Conservation (phyloP, 2,888 invertebrate genomes). For the Latrodectus hesperus region DNA sequence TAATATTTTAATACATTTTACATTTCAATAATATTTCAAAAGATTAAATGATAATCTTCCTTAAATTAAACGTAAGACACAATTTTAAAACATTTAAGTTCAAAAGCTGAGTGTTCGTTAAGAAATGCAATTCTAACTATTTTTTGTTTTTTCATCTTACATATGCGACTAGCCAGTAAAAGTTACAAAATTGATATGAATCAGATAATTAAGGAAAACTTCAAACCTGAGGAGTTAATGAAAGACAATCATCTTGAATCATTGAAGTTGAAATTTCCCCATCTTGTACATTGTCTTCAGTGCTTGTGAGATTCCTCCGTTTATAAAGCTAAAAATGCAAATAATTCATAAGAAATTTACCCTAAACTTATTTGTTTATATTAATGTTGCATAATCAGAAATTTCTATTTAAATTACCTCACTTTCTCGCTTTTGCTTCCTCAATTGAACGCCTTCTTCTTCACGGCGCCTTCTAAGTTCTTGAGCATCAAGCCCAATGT, state of each 20-base stretch:
- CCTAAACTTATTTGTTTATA: neutral
- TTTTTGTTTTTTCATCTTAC: too few relatives aligned
- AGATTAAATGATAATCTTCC: too few relatives aligned
- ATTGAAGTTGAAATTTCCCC: conserved; percentile 75
- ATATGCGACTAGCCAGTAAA: too few relatives aligned
- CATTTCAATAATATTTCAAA: too few relatives aligned
- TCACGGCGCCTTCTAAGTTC: conserved; percentile 93
- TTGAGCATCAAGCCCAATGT: conserved; percentile 91
- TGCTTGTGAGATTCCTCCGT: conserved; percentile 85
- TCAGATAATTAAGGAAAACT: neutral
- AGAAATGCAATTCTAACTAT: too few relatives aligned
- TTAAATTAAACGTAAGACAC: too few relatives aligned
- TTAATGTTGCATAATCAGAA: neutral
- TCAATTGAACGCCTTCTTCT: conserved; percentile 95
- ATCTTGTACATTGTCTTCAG: conserved; percentile 74
- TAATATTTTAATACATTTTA: too few relatives aligned
- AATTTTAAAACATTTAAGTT: too few relatives aligned
- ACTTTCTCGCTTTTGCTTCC: conserved; percentile 96
- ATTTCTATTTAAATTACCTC: conserved; percentile 77
- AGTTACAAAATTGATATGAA: too few relatives aligned
- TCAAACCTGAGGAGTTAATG: conserved; percentile 53
- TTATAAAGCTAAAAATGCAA: conserved; percentile 81
- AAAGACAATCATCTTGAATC: conserved; percentile 74
- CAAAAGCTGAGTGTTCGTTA: too few relatives aligned
- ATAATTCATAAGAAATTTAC: neutral